These are phyloP conservation scores for Chaenogobius annularis DNA, from an alignment of 2,113 vertebrate genomes.

Conservation along the genomic window DNA sequence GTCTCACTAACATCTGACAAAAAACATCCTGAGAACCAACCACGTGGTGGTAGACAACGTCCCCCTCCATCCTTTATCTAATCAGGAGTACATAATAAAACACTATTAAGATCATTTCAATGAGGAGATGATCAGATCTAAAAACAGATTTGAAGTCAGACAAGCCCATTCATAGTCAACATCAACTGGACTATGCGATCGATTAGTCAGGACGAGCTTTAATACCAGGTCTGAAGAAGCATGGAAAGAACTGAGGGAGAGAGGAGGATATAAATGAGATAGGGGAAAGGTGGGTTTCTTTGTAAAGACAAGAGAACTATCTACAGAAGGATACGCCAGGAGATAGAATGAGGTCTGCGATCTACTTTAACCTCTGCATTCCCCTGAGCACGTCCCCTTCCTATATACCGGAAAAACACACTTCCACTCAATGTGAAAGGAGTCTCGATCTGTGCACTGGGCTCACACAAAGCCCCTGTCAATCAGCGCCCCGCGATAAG, in stretches of 20 bases:
- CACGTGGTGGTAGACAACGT: neutral
- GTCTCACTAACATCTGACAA: neutral
- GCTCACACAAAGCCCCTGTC: slow-evolving; percentile 51
- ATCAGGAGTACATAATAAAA: neutral
- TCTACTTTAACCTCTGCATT: slow-evolving; percentile 38
- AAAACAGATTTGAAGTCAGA: neutral
- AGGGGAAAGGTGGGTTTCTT: slow-evolving; percentile 14
- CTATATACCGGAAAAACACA: slow-evolving; percentile 4
- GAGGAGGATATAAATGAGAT: neutral
- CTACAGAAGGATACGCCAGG: slow-evolving; percentile 29
- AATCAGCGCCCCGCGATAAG: slow-evolving; percentile 28
- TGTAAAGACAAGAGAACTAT: slow-evolving; percentile 21
- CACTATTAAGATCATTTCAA: neutral
- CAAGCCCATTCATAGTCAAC: neutral
- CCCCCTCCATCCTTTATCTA: neutral
- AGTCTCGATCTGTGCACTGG: slow-evolving; percentile 19
- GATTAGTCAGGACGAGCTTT: neutral
- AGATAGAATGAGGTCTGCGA: slow-evolving; percentile 23
- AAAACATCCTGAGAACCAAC: neutral
- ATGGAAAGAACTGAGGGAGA: neutral
- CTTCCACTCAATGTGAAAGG: slow-evolving; percentile 14
- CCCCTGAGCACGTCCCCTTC: neutral
- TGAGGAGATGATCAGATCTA: neutral
- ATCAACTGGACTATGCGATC: neutral
- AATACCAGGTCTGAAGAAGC: neutral